Conservation (phyloP, 2,888 invertebrate genomes). For the Halocaridina rubra region DNA sequence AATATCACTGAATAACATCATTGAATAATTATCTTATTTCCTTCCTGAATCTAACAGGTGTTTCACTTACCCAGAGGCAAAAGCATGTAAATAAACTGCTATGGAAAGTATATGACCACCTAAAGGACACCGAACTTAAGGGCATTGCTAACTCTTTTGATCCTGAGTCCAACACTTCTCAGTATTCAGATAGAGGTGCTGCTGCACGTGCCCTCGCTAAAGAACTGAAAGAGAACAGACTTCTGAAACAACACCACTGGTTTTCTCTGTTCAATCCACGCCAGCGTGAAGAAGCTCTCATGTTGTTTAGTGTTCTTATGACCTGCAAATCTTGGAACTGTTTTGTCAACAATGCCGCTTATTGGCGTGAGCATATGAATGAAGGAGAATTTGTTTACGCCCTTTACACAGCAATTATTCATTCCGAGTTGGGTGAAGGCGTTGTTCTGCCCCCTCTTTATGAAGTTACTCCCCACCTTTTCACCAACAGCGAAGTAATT, state of each 20-base stretch:
- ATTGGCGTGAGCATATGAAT: conserved; percentile 76
- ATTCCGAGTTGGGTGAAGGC: conserved; percentile 68
- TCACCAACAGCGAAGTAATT: conserved; percentile 75
- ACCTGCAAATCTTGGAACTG: conserved; percentile 79
- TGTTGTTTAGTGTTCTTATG: conserved; percentile 77
- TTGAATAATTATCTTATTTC: too few relatives aligned
- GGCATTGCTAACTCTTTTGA: too few relatives aligned
- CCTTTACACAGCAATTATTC: conserved; percentile 74
- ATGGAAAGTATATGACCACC: too few relatives aligned
- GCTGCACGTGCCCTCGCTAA: conserved; percentile 73
- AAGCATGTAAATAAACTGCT: too few relatives aligned
- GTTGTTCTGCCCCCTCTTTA: conserved; percentile 76
- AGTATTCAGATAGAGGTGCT: too few relatives aligned
- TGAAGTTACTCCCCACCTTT: conserved; percentile 77
- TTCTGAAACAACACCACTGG: conserved; percentile 73
- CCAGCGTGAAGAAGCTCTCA: conserved; percentile 75
- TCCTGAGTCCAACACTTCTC: too few relatives aligned
- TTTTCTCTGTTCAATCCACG: conserved; percentile 75
- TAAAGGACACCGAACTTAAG: too few relatives aligned
- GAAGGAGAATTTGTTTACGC: too few relatives aligned
- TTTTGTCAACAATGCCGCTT: conserved; percentile 77
- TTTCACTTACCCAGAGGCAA: too few relatives aligned
- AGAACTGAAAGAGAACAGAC: conserved; percentile 72
- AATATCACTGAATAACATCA: too few relatives aligned
- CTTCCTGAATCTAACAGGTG: too few relatives aligned